Conservation (phyloP, 2,797 vertebrate genomes). For the Otolemur crassicaudatus region DNA sequence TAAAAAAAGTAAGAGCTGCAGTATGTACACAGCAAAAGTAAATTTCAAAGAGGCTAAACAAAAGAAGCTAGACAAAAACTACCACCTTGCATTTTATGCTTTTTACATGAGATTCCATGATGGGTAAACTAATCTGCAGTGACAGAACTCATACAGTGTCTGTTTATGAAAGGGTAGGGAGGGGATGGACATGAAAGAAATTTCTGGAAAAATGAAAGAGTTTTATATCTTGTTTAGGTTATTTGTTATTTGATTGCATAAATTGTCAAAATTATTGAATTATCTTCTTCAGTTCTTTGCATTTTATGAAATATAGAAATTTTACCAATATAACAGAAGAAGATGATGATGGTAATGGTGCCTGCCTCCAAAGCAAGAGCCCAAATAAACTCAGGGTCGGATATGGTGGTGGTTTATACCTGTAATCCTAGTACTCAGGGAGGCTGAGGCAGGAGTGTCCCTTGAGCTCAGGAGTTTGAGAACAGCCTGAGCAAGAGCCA, state of each 20-base stretch:
- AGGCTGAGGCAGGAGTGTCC: not conserved
- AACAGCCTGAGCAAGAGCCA: not conserved
- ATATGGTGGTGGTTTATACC: not conserved
- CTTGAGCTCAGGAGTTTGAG: not conserved
- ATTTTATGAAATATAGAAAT: not conserved
- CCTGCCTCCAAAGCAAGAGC: not conserved
- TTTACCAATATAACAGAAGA: not conserved
- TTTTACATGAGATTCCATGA: not conserved
- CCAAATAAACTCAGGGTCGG: not conserved
- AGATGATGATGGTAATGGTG: not conserved
- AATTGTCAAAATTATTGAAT: not conserved
- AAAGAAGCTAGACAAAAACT: slow-evolving; percentile 2
- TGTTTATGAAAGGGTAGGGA: not conserved
- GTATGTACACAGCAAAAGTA: not conserved
- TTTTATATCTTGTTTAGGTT: not conserved
- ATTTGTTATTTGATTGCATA: not conserved
- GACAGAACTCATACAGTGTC: not conserved
- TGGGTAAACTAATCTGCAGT: not conserved
- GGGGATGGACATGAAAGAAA: fast-evolving
- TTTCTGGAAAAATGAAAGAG: not conserved
- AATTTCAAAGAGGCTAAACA: not conserved
- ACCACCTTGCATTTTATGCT: not conserved
- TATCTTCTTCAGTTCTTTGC: not conserved
- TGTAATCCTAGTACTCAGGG: not conserved
- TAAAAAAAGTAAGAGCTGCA: not conserved